Conservation (phyloP, 2,888 invertebrate species). For the Hirtodrosophila confusa region DNA sequence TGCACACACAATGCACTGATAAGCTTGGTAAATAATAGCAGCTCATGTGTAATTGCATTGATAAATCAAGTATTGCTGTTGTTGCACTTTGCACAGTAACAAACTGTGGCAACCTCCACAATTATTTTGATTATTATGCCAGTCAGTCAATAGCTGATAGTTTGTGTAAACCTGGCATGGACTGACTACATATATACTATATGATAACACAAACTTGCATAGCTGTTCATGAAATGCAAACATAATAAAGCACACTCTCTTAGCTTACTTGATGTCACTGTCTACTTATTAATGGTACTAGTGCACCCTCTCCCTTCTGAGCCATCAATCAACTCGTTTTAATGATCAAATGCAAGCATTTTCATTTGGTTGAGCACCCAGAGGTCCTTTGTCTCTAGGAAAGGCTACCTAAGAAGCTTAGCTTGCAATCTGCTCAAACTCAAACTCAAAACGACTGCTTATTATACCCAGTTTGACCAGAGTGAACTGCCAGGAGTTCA, state of each 20-base stretch:
- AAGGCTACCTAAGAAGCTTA: too few species aligned
- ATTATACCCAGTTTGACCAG: too few species aligned
- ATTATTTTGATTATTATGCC: conserved; percentile 41
- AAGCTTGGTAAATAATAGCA: conserved; percentile 32
- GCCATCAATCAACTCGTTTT: too few species aligned
- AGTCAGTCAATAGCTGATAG: conserved; percentile 7
- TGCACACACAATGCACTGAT: conserved; percentile 14
- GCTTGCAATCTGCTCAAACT: too few species aligned
- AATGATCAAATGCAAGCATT: too few species aligned
- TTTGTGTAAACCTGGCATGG: background rate
- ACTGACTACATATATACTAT: too few species aligned
- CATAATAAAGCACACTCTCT: conserved; percentile 1
- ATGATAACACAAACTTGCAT: conserved; percentile 18
- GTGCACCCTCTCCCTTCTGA: too few species aligned
- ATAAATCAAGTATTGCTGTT: conserved; percentile 37
- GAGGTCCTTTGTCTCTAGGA: too few species aligned
- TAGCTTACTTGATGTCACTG: background rate
- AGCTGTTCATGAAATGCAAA: background rate
- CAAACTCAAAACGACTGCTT: too few species aligned
- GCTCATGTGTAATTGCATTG: conserved; percentile 66
- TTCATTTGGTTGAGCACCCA: too few species aligned
- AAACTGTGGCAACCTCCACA: conserved; percentile 10
- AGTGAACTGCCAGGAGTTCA: too few species aligned
- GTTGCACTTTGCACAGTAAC: conserved; percentile 8
- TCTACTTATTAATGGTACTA: too few species aligned